Evolutionary conservation across 2,113 vertebrate species (phyloP), one percentile per base, ranked within the genome.

Genomic region (Ctenodactylus gundi): DNA sequence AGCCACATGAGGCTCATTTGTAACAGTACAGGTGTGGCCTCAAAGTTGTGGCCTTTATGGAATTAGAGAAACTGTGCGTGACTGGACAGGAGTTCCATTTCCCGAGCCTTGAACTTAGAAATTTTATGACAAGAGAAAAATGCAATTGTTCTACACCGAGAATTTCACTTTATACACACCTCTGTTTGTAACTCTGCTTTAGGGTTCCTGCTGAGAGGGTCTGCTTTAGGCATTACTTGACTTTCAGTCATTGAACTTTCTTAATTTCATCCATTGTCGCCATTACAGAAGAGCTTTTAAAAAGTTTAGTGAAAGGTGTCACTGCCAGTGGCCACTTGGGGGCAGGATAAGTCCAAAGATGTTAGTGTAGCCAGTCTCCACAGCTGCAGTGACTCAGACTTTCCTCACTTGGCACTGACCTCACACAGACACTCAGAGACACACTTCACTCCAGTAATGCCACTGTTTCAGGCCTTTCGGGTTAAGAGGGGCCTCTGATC

Each of bases 271-370:
- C 18, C 58, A 46, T 93, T 90, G 57, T 58, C 65, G 25, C 4
- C 60, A n/a, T 88, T 92, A 57, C 49, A 14, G 21, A 85, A 80
- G 49, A 78, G 29, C 18, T 93, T 82, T 46, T 27, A 62, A 51
- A 78, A 46, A 90, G 29, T 18, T 81, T 82, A 8, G 34, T 51
- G 39, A 91, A 73, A 49, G 51, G 13, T 86, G 36, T 89, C 18
- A 83, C 82, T 85, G 34, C 46, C 77, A 86, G 46, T 90, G 81
- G 80, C 97, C 97, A 92, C 97, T 93, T 8, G 92, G 84, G 57
- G 93, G 96, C 97, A 96, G 90, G 34, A 0, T 81, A 93, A 82
- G 72, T 77, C 93, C 76, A 95, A 76, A 95, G 62, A 68, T 36
- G 36, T 85, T 10, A 67, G 18, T 34, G 23, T 29, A 1, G 20